Evolutionary conservation across 2,113 vertebrate species (phyloP), one percentile per base, ranked within the genome.

Genomic region (Engystomops pustulosus): DNA sequence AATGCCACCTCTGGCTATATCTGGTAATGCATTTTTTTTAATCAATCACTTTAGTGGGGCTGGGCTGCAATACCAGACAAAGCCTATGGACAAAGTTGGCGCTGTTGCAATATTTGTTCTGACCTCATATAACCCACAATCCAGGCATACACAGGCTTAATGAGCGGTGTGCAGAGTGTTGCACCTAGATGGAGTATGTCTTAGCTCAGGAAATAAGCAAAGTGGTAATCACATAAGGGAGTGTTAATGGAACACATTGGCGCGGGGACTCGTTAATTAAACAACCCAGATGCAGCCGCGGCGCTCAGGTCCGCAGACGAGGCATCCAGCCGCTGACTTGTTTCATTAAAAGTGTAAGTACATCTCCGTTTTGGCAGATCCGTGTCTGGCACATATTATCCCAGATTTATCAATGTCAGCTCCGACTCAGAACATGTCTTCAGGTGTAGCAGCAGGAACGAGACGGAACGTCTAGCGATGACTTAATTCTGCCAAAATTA

Each of bases 211-310:
- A 38, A 51, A 34, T 69, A 36, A 32, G 30, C n/a, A n/a, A n/a
- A n/a, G n/a, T 23, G 30, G 79, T 70, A 71, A 70, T 81, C 30
- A 70, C 45, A 53, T 69, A 49, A 70, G 20, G 44, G 67, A 44
- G 79, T 70, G 67, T 81, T 81, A 81, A 81, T 81, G 67, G 79
- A 67, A 70, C 65, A 70, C 79, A 20, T 81, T 30, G 45, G 65
- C 51, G 68, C 18, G n/a, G 32, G 45, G 32, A 81, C 79, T 41
- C 55, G 79, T 55, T 81, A 81, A 81, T 81, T 70, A 81, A 53
- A 71, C 47, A 53, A 18, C n/a, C 65, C 79, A 70, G 65, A 51
- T 55, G 79, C 67, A 36, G 34, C 15, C 25, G 18, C 60, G 17
- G 25, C 41, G 4, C 25, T 30, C 17, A n/a, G 20, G 62, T 30